phyloP scores from a whole-genome alignment of 2,888 invertebrate species.

The Protophormia terraenovae region DNA sequence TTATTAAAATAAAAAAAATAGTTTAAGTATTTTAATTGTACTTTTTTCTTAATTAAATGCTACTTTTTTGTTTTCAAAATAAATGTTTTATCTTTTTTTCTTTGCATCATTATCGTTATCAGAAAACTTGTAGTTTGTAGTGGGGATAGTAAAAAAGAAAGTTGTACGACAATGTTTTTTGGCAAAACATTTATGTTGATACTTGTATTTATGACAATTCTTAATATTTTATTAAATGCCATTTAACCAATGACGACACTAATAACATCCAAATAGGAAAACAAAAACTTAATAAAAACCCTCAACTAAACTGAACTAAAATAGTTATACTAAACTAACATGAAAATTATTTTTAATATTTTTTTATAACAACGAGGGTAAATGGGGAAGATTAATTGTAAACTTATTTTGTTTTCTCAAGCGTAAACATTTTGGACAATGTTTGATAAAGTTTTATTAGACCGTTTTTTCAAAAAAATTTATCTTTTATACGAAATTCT shows the following conservation, averaged over 20 bases:
- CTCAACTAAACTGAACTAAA: conserved; percentile 17
- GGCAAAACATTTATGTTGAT: conserved; percentile 31
- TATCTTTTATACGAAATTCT: no score
- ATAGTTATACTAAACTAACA: neutral
- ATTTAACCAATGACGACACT: conserved; percentile 44
- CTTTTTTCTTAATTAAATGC: no score
- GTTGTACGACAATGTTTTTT: conserved; percentile 49
- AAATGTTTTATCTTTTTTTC: neutral
- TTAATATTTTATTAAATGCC: conserved; percentile 60
- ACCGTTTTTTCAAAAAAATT: no score
- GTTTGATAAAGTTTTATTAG: no score
- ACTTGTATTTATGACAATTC: conserved; percentile 50
- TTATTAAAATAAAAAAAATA: no score
- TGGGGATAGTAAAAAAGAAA: conserved; percentile 14
- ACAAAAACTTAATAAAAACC: neutral
- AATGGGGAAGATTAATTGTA: no score
- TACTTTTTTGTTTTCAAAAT: no score
- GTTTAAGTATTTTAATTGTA: neutral
- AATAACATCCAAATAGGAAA: neutral
- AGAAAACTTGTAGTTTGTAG: neutral
- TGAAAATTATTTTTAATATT: neutral
- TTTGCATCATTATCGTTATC: neutral
- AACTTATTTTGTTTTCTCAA: no score
- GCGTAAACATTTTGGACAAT: no score
- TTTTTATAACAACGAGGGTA: neutral